Base-by-base conservation (phyloP, 2,797 vertebrate species). In the Platalea minor region DNA sequence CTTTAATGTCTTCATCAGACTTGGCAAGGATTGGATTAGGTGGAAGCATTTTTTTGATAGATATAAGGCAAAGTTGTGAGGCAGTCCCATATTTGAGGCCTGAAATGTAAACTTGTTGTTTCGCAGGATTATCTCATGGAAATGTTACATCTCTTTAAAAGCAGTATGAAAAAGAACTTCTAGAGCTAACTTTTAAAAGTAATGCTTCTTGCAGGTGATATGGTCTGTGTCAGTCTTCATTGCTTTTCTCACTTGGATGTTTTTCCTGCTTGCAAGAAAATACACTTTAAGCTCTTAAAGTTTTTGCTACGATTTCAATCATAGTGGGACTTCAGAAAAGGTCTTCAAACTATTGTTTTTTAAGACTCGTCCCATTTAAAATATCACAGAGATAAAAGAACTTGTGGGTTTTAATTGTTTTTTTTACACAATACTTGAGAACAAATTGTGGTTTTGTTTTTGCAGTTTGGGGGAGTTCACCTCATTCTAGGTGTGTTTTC, bases 1-100 rank as follows among this genome's bases (percentile, higher is more conserved):
- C 8, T 39, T 31, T 2, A 0, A 7, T 1, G 0, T 39, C 79
- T 85, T 56, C 25, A 53, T 68, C 5, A 14, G 18, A 13, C 37
- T 79, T 83, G 5, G 3, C 17, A 48, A 41, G 16, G 37, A 56
- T 11, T 65, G 19, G n/a, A 35, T 72, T 84, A 61, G 18, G 16
- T 75, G 14, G 25, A 65, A 78, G 18, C 7, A 11, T 51, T 50
- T 50, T 68, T 53, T 69, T 70, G 13, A 20, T 33, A 48, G 16
- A 17, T 20, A 7, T 13, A n/a, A 76, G 72, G 45, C 17, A 12
- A 39, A 83, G 39, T 59, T 80, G n/a, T 39, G 20, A 60, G 20
- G 21, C 2, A 48, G 64, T 67, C 86, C 53, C 1, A 0, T 75
- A 11, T 88, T 60, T 82, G 35, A 57, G 21, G 51, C n/a, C 13